Base-by-base conservation (phyloP, 2,113 vertebrate species). In the Cyanoliseus patagonus region DNA sequence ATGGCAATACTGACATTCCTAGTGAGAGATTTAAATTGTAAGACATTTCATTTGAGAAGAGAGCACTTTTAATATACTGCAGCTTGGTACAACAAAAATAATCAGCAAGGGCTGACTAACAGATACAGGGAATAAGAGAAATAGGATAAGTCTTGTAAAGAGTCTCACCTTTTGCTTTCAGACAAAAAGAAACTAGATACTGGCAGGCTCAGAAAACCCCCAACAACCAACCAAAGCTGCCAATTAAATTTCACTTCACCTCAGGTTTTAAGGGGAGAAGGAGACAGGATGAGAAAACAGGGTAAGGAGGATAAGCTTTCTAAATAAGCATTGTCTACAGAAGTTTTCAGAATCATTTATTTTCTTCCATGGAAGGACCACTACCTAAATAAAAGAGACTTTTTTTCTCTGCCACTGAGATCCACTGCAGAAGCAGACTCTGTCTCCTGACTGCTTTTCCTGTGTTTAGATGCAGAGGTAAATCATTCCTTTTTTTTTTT, bases 21-120 rank as follows among this genome's bases (percentile, higher is more conserved):
- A 84, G 83, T 85, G 86, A 97, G 86, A 91, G 74, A 83, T 95
- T 89, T 88, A 95, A 96, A 93, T 96, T 86, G 92, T 92, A 94
- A 97, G 97, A 92, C 86, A 95, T 95, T 95, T 96, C 94, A 91
- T 95, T 96, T 93, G 95, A 96, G 89, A 92, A 78, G 82, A 96
- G 87, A 92, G 66, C 70, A 79, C 86, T 94, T 95, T 77, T 91
- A 88, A 91, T 86, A 83, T 91, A 92, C 85, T 93, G 95, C 87
- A 90, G 88, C 86, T 83, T 93, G 94, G 96, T 78, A 78, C 63
- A 81, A 76, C 77, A 94, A 94, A 92, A 92, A 90, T 91, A 94
- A 90, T 92, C 88, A 82, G 83, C 69, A 75, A 79, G 64, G 33
- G 47, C 27, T 85, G 77, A 81, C 67, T 93, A 96, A 81, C 52